phyloP scores from a whole-genome alignment of 2,888 invertebrate species.

The Agrochola circellaris region DNA sequence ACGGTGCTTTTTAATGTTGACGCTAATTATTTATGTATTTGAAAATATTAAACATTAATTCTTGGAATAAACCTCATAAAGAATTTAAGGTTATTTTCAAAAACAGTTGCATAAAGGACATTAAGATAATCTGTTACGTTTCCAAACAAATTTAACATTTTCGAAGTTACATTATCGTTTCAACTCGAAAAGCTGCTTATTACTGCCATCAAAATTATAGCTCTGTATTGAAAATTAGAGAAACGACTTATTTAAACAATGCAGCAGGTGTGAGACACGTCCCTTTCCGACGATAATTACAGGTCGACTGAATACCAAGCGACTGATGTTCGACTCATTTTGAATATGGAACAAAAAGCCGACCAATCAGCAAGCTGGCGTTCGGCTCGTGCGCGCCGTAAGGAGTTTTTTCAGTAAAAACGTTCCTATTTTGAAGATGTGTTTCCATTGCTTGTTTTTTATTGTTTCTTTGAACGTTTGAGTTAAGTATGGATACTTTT shows the following conservation, averaged over 20 bases:
- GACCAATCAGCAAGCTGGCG: slow-evolving; percentile 81
- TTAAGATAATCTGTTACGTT: slow-evolving; percentile 34
- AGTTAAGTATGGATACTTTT: slow-evolving; percentile 60
- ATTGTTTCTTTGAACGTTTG: slow-evolving; percentile 22
- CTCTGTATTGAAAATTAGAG: slow-evolving; percentile 42
- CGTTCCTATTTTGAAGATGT: slow-evolving; percentile 69
- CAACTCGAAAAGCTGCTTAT: slow-evolving; percentile 47
- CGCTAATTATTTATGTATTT: slow-evolving; percentile 26
- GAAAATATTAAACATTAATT: slow-evolving; percentile 9
- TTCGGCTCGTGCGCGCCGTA: slow-evolving; percentile 81
- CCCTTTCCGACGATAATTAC: slow-evolving; percentile 73
- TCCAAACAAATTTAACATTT: slow-evolving; percentile 38
- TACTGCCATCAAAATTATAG: slow-evolving; percentile 41
- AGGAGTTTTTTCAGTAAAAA: slow-evolving; percentile 49
- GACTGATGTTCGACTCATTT: slow-evolving; percentile 72
- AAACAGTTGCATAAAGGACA: slow-evolving; percentile 20
- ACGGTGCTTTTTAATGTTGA: slow-evolving; percentile 31
- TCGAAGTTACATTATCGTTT: slow-evolving; percentile 23
- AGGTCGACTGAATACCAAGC: slow-evolving; percentile 69
- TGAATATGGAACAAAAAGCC: slow-evolving; percentile 81
- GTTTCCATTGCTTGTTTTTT: slow-evolving; percentile 41
- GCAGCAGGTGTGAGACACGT: slow-evolving; percentile 79
- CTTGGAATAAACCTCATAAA: neutral
- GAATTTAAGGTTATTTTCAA: slow-evolving; percentile 4
- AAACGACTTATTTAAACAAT: slow-evolving; percentile 63